Evolutionary conservation across 2,888 invertebrate genomes (phyloP), one percentile per base, ranked within the genome.

Genomic region (Volucella zonaria): DNA sequence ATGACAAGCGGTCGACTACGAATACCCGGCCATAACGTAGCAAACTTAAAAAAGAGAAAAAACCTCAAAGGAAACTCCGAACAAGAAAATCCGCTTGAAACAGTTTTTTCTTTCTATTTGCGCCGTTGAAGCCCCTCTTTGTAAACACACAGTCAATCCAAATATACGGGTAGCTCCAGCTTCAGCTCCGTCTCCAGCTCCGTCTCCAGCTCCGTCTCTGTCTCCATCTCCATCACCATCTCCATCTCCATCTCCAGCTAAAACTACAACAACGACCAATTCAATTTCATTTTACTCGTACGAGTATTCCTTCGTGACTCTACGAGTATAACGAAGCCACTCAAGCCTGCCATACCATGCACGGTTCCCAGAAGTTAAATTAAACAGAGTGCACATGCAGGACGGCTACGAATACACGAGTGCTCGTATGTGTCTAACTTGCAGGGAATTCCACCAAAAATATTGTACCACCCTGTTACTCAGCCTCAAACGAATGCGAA

Each of bases 351-450:
- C 38, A 64, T 64, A 42, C 73, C 51, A 64, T 64, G 47, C 73
- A 67, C 67, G 78, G 51, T 56, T 56, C 62, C 56, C 49, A 52
- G n/a, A 61, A 61, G 70, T 67, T 59, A 47, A 81, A 66, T 81
- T 58, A 66, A 66, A 82, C 61, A 71, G 82, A 66, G 61, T 77
- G 61, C 77, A 77, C 38, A 61, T 81, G 62, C 71, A 71, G 47
- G 58, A n/a, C 62, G 61, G 56, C 56, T 58, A 61, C 59, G 49
- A 47, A 43, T 31, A 8, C 61, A 4, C 52, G 8, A 10, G 45
- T 45, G 58, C 31, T 18, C 49, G 40, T 54, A 18, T 38, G 15
- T 58, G 38, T 58, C 68, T 38, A 47, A 70, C n/a, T 23, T 23
- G 61, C n/a, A n/a, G 3, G 61, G 8, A 8, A 45, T 31, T 31